phyloP scores from a whole-genome alignment of 64 coral and sea anemone genomes.

The Pachyseris speciosa region DNA sequence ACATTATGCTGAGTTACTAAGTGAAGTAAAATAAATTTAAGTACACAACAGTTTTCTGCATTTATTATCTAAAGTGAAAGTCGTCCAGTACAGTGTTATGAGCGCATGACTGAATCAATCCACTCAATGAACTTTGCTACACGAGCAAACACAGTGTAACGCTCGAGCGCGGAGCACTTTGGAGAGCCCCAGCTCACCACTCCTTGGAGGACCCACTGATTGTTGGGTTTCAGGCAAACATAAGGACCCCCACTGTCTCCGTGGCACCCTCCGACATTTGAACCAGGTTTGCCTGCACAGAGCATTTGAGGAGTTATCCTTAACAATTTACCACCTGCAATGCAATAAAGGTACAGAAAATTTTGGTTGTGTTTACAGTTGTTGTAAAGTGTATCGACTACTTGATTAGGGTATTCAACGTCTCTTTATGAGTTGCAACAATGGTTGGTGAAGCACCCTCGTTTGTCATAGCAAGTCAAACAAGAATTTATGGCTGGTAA shows the following conservation, averaged over 20 bases:
- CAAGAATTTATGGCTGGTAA: too few relatives aligned
- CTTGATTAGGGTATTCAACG: too few relatives aligned
- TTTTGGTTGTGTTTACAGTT: too few relatives aligned
- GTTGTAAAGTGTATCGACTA: too few relatives aligned
- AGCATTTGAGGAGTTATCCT: slow-evolving; percentile 67
- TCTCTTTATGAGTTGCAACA: too few relatives aligned
- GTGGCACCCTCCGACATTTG: slow-evolving; percentile 77
- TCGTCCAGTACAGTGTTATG: too few relatives aligned
- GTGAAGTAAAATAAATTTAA: too few relatives aligned
- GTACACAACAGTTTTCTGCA: neutral
- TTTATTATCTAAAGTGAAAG: too few relatives aligned
- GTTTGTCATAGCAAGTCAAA: too few relatives aligned
- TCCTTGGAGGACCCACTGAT: slow-evolving; percentile 57
- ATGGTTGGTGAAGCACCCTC: too few relatives aligned
- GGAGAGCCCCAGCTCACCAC: slow-evolving; percentile 61
- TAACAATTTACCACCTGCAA: neutral
- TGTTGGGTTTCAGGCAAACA: slow-evolving; percentile 33
- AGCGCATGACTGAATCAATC: slow-evolving; percentile 23
- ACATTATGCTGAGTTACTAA: too few relatives aligned
- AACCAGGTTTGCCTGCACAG: slow-evolving; percentile 48
- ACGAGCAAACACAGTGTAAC: slow-evolving; percentile 70
- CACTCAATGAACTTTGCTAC: slow-evolving; percentile 70
- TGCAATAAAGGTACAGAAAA: neutral
- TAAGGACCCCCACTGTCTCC: slow-evolving; percentile 88
- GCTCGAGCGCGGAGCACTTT: slow-evolving; percentile 1